phyloP scores from a whole-genome alignment of 2,797 vertebrate species.

The Apogon talboti region DNA sequence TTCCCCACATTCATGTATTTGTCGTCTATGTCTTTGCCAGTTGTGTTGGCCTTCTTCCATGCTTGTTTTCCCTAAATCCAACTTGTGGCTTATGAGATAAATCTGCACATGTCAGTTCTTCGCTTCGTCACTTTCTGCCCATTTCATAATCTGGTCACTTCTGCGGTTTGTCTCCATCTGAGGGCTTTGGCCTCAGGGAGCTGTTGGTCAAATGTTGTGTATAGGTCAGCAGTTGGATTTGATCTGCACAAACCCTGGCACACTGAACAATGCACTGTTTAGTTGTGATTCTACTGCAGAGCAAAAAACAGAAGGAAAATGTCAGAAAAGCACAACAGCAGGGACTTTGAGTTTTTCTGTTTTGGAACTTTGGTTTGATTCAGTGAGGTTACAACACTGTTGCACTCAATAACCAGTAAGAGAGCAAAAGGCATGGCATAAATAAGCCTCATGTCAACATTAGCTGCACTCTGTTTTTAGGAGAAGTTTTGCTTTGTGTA shows the following conservation, averaged over 20 bases:
- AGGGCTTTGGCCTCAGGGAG: constrained; percentile 11
- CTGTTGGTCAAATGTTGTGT: constrained; percentile 13
- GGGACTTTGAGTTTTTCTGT: not conserved
- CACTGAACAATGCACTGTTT: constrained; percentile 8
- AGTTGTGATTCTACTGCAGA: not conserved
- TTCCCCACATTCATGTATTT: not conserved
- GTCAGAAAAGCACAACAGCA: not conserved
- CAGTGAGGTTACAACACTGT: not conserved
- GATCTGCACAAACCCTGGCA: constrained; percentile 18
- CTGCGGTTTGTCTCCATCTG: constrained; percentile 6
- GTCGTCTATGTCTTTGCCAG: not conserved
- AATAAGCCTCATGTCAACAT: too few relatives aligned
- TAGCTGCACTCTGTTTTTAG: not conserved
- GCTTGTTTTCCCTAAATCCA: not conserved
- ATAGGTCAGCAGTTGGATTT: constrained; percentile 8
- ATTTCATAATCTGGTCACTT: constrained; percentile 21
- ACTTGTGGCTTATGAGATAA: constrained; percentile 4
- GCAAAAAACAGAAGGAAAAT: not conserved
- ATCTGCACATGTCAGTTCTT: constrained; percentile 15
- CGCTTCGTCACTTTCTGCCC: constrained; percentile 26
- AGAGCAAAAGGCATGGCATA: not conserved
- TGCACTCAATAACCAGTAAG: not conserved
- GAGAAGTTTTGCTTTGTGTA: not conserved
- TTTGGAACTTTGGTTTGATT: not conserved
- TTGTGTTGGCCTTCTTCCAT: not conserved